phyloP scores from a whole-genome alignment of 1,140 invertebrate genomes.

The Augochlora pura region DNA sequence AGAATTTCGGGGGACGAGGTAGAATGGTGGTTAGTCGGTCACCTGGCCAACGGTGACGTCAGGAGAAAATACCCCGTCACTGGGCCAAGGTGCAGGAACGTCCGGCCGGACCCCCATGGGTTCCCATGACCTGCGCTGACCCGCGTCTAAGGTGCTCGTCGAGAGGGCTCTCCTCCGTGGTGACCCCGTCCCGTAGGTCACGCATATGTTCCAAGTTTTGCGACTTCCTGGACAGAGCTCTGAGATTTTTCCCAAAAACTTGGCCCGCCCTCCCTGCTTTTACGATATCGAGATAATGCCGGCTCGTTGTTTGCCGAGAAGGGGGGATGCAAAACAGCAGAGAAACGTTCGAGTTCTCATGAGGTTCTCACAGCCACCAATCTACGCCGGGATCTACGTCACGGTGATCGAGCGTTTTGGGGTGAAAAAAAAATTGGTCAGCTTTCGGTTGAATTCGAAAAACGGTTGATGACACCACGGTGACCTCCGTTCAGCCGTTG shows the following conservation, averaged over 20 bases:
- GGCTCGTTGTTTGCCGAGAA: not conserved
- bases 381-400: not conserved
- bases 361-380: constrained; percentile 27
- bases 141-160: constrained; percentile 59
- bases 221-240: constrained; percentile 50
- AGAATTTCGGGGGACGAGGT: not conserved
- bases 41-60: constrained; percentile 62
- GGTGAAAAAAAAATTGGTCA: constrained; percentile 34
- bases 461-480: constrained; percentile 30
- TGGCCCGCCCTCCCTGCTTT: not conserved
- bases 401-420: constrained; percentile 41
- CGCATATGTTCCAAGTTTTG: constrained; percentile 71
- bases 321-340: not conserved
- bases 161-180: constrained; percentile 35
- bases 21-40: constrained; percentile 34
- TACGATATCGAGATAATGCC: constrained; percentile 36
- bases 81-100: constrained; percentile 23
- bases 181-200: constrained; percentile 69
- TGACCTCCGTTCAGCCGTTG: constrained; percentile 18
- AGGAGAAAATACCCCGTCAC: constrained; percentile 65
- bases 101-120: constrained; percentile 75
- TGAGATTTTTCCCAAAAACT: constrained; percentile 70
- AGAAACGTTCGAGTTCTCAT: not conserved
- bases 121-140: constrained; percentile 77
- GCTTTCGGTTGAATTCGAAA: not conserved